Base-by-base conservation (phyloP, 2,888 invertebrate species). In the Drosophila kuntzei region DNA sequence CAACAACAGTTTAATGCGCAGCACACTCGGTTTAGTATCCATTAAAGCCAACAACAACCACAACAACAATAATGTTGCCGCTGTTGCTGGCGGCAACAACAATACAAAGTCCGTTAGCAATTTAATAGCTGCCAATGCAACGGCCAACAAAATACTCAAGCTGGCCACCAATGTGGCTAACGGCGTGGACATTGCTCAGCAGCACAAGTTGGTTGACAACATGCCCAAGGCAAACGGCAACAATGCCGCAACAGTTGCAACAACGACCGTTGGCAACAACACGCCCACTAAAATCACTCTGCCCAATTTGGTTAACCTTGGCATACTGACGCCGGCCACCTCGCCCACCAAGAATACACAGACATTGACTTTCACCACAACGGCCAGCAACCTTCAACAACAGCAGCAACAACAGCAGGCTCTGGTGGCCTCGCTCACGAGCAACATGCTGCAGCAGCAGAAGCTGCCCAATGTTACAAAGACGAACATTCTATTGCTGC, bases 281-380 rank as follows among this genome's bases (percentile, higher is more conserved):
- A 84, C 90, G 54, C 75, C 91, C 57, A 90, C 90, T 58, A 91
- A 91, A 86, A 89, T 92, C 59, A 91, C 92, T 54, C 75, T 92
- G 78, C 92, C 92, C 67, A 91, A 91, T 88, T 89, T 92, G 77
- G 92, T 92, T 65, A 92, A 92, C 91, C 80, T 93, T 79, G 93
- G 93, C 43, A 91, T 94, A 51, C 89, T 94, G 43, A 93, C 94
- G 18, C 94, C 94, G 9, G 92, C 91, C 64, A 93, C 94, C 39
- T 93, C 94, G 60, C 92, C 94, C 82, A 92, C 92, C 81, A 91
- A 92, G 83, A 91, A 91, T 53, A 90, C 91, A 49, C 91, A 91
- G 63, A 87, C 90, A 57, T 74, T 91, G 76, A 90, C 92, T 71
- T 90, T 89, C 66, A 84, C 89, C 76, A 86, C 79, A 71, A 83